A percentile compares a stretch with the other conserved stretches of the same genome.
phyloP scores from a whole-genome alignment of 2,888 invertebrate species.

The Clistopyga incitator region DNA sequence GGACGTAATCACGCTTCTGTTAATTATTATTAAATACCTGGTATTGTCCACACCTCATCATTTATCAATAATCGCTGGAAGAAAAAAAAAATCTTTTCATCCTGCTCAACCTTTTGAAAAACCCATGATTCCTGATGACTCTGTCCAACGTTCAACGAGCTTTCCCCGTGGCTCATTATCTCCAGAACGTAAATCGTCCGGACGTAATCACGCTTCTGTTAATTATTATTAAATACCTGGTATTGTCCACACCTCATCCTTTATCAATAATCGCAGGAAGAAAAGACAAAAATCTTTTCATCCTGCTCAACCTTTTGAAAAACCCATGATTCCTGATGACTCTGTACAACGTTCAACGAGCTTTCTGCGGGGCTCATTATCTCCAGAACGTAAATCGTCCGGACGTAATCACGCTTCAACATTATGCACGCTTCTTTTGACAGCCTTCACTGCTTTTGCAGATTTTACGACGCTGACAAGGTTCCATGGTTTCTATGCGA shows the following conservation, averaged over 20 bases:
- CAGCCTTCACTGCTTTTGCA: background rate
- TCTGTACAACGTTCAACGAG: constrained; percentile 7
- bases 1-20: too few relatives aligned
- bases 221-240: too few relatives aligned
- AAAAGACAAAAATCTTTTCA: constrained; percentile 3
- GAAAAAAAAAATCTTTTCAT: constrained; percentile 4
- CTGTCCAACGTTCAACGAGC: background rate
- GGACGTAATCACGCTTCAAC: background rate
- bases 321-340: constrained; percentile 3
- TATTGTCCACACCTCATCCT: constrained; percentile 1
- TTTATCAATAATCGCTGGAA: background rate
- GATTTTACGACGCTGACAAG: background rate
- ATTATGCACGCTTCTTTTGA: background rate
- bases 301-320: constrained; percentile 13
- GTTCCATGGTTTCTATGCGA: background rate
- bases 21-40: too few relatives aligned
- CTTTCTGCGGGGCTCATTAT: constrained; percentile 30
- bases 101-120: constrained; percentile 15
- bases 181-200: constrained; percentile 23
- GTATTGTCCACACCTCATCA: background rate
- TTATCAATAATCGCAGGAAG: background rate
- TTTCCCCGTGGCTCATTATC: constrained; percentile 30
- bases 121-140: constrained; percentile 1
- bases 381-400: constrained; percentile 21
- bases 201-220: too few relatives aligned